Percentiles rank a stretch among this genome's conserved stretches.
phyloP scores from a whole-genome alignment of 1,140 invertebrate species.

The Ptiloglossa arizonensis region DNA sequence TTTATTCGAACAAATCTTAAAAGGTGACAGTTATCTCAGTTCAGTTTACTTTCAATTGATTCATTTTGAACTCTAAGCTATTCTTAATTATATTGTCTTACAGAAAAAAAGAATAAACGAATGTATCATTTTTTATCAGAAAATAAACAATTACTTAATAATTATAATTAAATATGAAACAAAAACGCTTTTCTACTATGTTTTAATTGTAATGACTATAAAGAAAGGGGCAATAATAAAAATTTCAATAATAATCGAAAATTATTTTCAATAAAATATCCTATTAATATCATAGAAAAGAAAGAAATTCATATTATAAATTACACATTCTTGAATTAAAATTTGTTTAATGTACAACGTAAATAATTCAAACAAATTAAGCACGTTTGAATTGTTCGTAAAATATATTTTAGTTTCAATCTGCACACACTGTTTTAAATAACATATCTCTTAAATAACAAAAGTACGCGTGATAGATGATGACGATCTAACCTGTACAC shows the following conservation, averaged over 20 bases:
- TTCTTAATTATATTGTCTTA: too few relatives aligned
- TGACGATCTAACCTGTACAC: conserved; percentile 52
- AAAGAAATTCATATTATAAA: background rate
- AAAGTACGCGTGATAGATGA: conserved; percentile 21
- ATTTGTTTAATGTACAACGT: background rate
- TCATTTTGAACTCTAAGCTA: background rate
- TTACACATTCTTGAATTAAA: conserved; percentile 6
- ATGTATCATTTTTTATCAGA: background rate
- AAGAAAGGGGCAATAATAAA: background rate
- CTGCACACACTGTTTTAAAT: background rate
- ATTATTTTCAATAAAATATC: too few relatives aligned
- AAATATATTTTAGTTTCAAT: background rate
- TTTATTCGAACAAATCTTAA: background rate
- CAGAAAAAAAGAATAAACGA: background rate
- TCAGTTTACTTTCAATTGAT: background rate
- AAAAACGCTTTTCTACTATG: too few relatives aligned
- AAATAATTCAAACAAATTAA: background rate
- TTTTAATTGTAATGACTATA: too few relatives aligned
- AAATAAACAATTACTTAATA: background rate
- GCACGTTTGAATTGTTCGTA: background rate
- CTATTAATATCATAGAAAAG: background rate
- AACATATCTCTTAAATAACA: background rate
- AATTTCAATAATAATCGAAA: background rate
- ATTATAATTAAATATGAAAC: background rate
- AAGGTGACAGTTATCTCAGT: background rate